phyloP scores from a whole-genome alignment of 1,140 invertebrate genomes.

The roundworm (Caenorhabditis elegans) region DNA sequence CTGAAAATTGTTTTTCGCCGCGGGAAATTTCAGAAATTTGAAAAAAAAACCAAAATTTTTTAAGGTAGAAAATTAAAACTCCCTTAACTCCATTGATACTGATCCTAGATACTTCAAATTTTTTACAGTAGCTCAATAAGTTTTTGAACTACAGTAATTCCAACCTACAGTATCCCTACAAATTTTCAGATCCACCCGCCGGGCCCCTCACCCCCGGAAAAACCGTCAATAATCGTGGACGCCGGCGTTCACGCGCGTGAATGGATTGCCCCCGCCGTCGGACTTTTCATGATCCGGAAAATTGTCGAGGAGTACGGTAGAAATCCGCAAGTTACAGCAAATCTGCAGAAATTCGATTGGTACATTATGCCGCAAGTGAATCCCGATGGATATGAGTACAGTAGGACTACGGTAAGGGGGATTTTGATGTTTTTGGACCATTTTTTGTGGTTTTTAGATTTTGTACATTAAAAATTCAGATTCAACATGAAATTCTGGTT shows the following conservation, averaged over 20 bases:
- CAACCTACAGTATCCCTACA: background rate
- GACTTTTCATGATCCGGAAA: constrained; percentile 66
- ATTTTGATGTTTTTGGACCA: too few species aligned
- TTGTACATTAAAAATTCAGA: too few species aligned
- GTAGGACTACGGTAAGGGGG: constrained; percentile 49
- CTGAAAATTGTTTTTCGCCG: too few species aligned
- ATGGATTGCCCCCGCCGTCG: constrained; percentile 67
- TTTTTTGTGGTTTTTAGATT: too few species aligned
- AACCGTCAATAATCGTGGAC: constrained; percentile 66
- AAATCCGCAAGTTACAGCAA: constrained; percentile 64
- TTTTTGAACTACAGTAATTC: too few species aligned
- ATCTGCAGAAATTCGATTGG: constrained; percentile 80
- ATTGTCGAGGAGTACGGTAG: constrained; percentile 48
- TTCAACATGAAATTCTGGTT: too few species aligned
- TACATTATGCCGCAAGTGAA: constrained; percentile 72
- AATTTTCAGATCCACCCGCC: constrained; percentile 32
- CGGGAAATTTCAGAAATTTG: too few species aligned
- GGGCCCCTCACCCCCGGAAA: constrained; percentile 26
- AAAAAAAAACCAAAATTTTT: too few species aligned
- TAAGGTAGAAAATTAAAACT: too few species aligned
- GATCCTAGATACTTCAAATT: too few species aligned
- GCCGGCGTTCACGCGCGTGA: constrained; percentile 67
- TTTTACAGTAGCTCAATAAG: too few species aligned
- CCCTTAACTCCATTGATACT: too few species aligned
- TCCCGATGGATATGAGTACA: constrained; percentile 68